These are phyloP conservation scores for Temnopleurus reevesii DNA, from an alignment of 53 echinoderm and acorn worm genomes.

Conservation along the genomic window DNA sequence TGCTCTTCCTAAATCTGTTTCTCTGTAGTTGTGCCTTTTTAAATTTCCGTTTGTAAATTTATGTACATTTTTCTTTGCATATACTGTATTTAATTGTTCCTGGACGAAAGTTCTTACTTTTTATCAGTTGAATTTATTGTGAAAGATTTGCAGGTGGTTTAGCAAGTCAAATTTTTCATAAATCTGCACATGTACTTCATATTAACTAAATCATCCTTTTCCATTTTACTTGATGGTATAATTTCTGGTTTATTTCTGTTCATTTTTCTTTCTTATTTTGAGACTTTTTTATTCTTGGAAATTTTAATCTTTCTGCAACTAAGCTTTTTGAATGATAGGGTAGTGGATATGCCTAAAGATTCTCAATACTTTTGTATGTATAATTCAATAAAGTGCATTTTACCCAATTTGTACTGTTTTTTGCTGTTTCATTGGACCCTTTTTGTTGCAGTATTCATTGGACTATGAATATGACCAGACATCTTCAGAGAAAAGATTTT, in stretches of 20 bases:
- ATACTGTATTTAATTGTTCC: slow-evolving; percentile 26
- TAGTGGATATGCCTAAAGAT: slow-evolving; percentile 29
- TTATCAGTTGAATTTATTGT: neutral
- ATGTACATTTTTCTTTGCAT: slow-evolving; percentile 18
- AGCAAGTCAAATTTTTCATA: neutral
- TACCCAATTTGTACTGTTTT: neutral
- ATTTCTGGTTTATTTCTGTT: neutral
- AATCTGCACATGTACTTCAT: neutral
- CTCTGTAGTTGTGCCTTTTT: slow-evolving; percentile 14
- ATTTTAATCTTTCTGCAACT: neutral
- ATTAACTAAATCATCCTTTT: neutral
- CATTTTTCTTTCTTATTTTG: too few relatives aligned
- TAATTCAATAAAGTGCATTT: slow-evolving; percentile 44
- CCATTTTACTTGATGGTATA: neutral
- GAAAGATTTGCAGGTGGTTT: neutral
- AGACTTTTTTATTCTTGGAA: neutral
- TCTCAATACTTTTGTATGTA: slow-evolving; percentile 25
- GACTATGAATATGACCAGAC: too few relatives aligned
- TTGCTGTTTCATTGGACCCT: too few relatives aligned
- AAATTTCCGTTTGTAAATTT: slow-evolving; percentile 26
- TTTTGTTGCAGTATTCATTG: too few relatives aligned
- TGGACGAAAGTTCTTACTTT: neutral
- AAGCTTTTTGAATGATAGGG: slow-evolving; percentile 14
- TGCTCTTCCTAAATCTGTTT: slow-evolving; percentile 10
- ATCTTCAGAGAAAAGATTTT: too few relatives aligned